These are phyloP conservation scores for Scleropages formosus DNA, from an alignment of 2,797 vertebrate species.

Conservation along the genomic window DNA sequence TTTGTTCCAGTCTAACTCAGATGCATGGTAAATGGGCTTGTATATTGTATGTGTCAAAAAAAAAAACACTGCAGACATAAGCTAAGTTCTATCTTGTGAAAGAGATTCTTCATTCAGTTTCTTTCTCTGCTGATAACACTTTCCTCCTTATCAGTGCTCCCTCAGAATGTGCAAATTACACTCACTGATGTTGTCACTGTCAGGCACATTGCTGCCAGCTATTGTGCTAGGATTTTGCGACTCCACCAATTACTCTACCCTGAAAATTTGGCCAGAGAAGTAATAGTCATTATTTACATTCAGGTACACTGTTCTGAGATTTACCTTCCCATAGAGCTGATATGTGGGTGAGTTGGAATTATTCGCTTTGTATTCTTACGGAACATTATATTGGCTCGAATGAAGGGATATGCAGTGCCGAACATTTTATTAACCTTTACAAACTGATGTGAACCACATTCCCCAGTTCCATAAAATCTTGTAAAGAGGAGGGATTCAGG, in stretches of 20 bases:
- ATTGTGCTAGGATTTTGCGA: constrained; percentile 34
- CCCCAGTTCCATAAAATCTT: not conserved
- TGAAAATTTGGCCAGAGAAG: constrained; percentile 53
- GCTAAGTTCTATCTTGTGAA: constrained; percentile 28
- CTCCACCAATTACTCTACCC: constrained; percentile 47
- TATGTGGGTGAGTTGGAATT: not conserved
- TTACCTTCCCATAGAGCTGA: not conserved
- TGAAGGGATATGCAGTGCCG: constrained; percentile 35
- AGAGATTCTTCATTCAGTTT: constrained; percentile 41
- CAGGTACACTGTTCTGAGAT: constrained; percentile 40
- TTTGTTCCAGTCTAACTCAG: not conserved
- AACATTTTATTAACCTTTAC: not conserved
- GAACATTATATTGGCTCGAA: constrained; percentile 50
- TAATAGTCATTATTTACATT: constrained; percentile 53
- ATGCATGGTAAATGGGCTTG: not conserved
- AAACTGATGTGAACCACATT: constrained; percentile 18
- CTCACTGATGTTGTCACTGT: constrained; percentile 39
- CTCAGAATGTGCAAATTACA: constrained; percentile 44
- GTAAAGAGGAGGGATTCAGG: not conserved
- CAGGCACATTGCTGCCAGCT: constrained; percentile 34
- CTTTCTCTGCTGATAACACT: constrained; percentile 33
- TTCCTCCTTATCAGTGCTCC: constrained; percentile 40
- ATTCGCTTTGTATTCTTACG: constrained; percentile 13
- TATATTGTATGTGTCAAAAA: constrained; percentile 28
- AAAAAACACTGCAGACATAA: constrained; percentile 17